phyloP scores from a whole-genome alignment of 2,888 invertebrate genomes.

The Drosophila kokeensis region DNA sequence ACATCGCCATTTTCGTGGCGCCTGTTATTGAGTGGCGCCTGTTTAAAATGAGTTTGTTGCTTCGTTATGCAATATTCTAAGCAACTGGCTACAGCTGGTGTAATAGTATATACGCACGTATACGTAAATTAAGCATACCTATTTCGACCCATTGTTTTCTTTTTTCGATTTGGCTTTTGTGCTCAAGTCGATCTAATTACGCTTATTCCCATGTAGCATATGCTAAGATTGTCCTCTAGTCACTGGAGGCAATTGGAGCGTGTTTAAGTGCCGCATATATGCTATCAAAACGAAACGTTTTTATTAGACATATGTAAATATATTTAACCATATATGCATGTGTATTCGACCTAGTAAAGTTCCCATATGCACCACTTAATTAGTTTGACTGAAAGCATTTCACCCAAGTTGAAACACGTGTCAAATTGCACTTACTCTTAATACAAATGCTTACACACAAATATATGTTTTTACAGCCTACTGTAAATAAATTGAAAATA shows the following conservation, averaged over 20 bases:
- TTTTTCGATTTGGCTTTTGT: conserved; percentile 37
- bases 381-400: neutral
- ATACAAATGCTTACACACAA: neutral
- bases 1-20: conserved; percentile 64
- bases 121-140: neutral
- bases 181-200: conserved; percentile 68
- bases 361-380: neutral
- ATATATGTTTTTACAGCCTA: neutral
- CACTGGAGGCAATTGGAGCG: conserved; percentile 5
- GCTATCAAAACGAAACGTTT: neutral
- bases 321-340: neutral
- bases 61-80: conserved; percentile 55
- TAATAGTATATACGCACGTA: conserved; percentile 17
- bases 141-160: conserved; percentile 3
- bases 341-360: neutral
- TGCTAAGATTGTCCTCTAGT: conserved; percentile 40
- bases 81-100: conserved; percentile 33
- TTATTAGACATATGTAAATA: neutral
- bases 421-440: neutral
- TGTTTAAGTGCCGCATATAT: conserved; percentile 27
- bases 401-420: conserved; percentile 13
- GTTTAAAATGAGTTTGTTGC: conserved; percentile 54
- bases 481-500: conserved; percentile 10
- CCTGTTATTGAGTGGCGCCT: conserved; percentile 63
- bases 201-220: conserved; percentile 60